Conservation (phyloP, 2,888 invertebrate genomes). For the Desoria tigrina region DNA sequence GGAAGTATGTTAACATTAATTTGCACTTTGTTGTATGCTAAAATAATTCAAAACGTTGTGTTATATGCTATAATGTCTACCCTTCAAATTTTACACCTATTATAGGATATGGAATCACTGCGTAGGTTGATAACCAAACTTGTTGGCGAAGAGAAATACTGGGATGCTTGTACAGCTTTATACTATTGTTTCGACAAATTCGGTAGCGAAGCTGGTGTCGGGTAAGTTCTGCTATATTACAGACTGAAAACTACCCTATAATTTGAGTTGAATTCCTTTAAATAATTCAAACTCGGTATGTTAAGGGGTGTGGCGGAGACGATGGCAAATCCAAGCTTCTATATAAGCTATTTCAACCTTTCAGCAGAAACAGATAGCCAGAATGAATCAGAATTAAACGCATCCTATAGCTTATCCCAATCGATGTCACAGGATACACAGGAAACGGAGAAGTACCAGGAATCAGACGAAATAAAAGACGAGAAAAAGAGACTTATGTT, state of each 20-base stretch:
- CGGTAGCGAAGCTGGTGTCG: not conserved
- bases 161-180: conserved; percentile 9
- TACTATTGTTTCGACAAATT: not conserved
- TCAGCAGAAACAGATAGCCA: not conserved
- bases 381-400: not conserved
- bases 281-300: too few relatives aligned
- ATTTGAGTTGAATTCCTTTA: too few relatives aligned
- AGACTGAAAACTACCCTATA: not conserved
- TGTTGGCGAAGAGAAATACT: conserved; percentile 1
- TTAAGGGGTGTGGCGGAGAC: not conserved
- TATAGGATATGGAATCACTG: conserved; percentile 3
- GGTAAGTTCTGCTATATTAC: not conserved
- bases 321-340: not conserved
- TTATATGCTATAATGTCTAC: too few relatives aligned
- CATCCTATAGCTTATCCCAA: not conserved
- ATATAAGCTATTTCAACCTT: conserved; percentile 3
- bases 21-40: too few relatives aligned
- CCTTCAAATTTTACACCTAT: too few relatives aligned
- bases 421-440: not conserved
- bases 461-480: not conserved
- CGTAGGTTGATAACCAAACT: conserved; percentile 1
- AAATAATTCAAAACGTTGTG: too few relatives aligned
- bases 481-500: not conserved
- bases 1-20: not conserved
- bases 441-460: not conserved